These are phyloP conservation scores for Encarsia formosa DNA, from an alignment of 2,888 invertebrate genomes.

Conservation along the genomic window DNA sequence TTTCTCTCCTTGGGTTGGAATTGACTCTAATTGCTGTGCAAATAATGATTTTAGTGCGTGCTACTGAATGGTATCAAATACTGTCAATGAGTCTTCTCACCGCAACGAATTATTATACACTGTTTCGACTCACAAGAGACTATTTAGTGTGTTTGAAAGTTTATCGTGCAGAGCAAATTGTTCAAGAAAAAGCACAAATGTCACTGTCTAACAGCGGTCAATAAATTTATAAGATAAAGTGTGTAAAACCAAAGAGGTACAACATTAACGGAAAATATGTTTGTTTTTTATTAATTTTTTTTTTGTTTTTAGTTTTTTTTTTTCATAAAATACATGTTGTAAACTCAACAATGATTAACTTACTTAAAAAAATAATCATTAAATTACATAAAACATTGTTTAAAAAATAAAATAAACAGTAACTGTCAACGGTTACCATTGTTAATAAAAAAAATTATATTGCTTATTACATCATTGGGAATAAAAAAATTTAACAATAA, in stretches of 20 bases:
- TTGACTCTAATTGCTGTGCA: conserved; percentile 69
- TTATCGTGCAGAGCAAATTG: conserved; percentile 68
- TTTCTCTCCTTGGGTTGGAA: conserved; percentile 70
- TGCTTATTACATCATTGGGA: conserved; percentile 6
- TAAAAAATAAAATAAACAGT: conserved; percentile 2
- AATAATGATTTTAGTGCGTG: conserved; percentile 72
- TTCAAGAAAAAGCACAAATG: conserved; percentile 57
- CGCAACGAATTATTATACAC: conserved; percentile 85
- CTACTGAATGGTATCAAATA: conserved; percentile 88
- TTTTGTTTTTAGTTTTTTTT: conserved; percentile 17
- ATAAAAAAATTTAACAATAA: neutral
- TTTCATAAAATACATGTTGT: conserved; percentile 25
- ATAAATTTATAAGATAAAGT: conserved; percentile 5
- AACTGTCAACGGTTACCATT: conserved; percentile 6
- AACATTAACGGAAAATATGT: conserved; percentile 23
- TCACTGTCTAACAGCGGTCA: conserved; percentile 21
- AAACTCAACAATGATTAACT: conserved; percentile 22
- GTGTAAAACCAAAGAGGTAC: conserved; percentile 23
- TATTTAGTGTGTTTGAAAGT: conserved; percentile 80
- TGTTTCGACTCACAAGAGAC: conserved; percentile 85
- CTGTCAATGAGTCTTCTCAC: conserved; percentile 80
- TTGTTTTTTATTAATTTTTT: conserved; percentile 21
- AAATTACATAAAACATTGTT: neutral
- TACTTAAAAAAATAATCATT: conserved; percentile 7
- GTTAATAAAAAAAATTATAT: conserved; percentile 8